Evolutionary conservation across 2,797 vertebrate genomes (phyloP).

Genomic region (Otus scops): DNA sequence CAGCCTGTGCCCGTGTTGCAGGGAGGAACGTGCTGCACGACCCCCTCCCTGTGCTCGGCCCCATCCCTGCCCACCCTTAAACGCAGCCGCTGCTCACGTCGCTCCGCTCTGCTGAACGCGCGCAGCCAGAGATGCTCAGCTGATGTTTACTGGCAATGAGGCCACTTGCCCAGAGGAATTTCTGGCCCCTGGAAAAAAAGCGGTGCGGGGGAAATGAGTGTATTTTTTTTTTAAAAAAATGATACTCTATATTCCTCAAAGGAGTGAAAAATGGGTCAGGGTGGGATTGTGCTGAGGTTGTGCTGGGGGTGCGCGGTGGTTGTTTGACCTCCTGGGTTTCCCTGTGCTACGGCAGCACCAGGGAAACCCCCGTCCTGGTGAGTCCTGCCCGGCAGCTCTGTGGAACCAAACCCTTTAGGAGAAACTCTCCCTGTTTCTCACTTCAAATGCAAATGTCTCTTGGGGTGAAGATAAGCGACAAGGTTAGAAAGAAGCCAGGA

Average conservation of each 20-base stretch:
- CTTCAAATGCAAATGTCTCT: rapidly evolving
- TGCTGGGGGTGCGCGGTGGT: rapidly evolving
- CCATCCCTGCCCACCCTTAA: rapidly evolving
- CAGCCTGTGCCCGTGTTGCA: rapidly evolving
- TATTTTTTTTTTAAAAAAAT: no score
- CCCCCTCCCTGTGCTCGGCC: not conserved
- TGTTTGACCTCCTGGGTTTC: not conserved
- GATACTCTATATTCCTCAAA: not conserved
- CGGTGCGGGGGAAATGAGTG: not conserved
- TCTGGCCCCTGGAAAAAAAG: not conserved
- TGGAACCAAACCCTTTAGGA: not conserved
- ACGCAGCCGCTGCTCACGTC: rapidly evolving
- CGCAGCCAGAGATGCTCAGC: not conserved
- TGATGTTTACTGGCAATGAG: not conserved
- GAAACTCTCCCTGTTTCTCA: not conserved
- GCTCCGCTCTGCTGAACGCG: not conserved
- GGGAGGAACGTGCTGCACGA: not conserved
- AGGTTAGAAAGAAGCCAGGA: not conserved
- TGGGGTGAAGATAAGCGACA: not conserved
- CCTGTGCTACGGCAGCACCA: rapidly evolving
- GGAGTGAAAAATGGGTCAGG: not conserved
- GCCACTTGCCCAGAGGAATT: not conserved
- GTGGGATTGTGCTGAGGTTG: not conserved
- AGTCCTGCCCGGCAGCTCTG: not conserved
- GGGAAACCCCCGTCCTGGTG: not conserved